These are phyloP conservation scores for Streptopelia turtur DNA, from an alignment of 2,797 vertebrate species.

Conservation along the genomic window DNA sequence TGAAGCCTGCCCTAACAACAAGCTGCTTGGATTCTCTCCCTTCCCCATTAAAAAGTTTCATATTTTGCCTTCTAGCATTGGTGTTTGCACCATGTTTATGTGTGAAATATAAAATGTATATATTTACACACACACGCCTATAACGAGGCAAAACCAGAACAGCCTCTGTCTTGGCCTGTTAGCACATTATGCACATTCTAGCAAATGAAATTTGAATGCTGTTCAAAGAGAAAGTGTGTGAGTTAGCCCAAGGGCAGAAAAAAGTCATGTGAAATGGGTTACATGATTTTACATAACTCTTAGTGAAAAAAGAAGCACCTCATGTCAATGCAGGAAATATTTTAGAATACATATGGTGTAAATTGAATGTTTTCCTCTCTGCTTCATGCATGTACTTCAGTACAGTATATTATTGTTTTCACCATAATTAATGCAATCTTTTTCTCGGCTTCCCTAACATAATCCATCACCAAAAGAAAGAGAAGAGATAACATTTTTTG, in stretches of 20 bases:
- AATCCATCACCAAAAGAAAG: neutral
- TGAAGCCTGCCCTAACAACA: neutral
- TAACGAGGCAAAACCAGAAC: constrained; percentile 25
- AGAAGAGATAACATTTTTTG: neutral
- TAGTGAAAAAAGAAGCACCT: neutral
- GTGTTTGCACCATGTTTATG: neutral
- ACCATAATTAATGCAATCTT: neutral
- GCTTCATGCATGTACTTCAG: neutral
- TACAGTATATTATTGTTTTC: neutral
- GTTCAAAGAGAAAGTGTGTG: neutral
- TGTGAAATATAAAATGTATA: neutral
- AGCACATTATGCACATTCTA: constrained; percentile 22
- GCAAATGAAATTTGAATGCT: constrained; percentile 24
- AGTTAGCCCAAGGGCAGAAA: constrained; percentile 37
- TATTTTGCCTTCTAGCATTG: neutral
- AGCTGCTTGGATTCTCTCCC: neutral
- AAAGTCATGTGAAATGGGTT: constrained; percentile 44
- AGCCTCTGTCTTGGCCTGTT: constrained; percentile 54
- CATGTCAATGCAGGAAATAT: neutral
- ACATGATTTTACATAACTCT: constrained; percentile 38
- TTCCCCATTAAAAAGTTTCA: neutral
- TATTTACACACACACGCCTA: neutral
- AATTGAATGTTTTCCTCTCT: neutral
- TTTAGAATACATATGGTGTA: neutral
- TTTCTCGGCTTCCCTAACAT: neutral